Base-by-base conservation (phyloP, 2,113 vertebrate genomes). In the Silurus meridionalis region DNA sequence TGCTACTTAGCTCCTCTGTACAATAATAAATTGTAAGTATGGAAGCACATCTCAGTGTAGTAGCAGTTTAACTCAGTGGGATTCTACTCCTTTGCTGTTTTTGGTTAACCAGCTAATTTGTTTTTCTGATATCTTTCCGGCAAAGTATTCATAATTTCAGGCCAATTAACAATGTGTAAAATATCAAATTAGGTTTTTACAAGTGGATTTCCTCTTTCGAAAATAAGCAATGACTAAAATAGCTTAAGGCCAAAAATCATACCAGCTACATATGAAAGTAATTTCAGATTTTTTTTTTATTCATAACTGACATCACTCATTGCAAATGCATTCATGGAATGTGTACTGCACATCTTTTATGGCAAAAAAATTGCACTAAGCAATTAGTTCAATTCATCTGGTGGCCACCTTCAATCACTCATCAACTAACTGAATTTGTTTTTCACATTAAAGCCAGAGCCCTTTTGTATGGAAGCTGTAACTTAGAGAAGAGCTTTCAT, bases 401-500 rank as follows among this genome's bases (percentile, higher is more conserved):
- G 79, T 66, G 50, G 17, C 50, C 67, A 86, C 15, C 28, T 82
- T 63, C 2, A 82, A 82, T 64, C 80, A 75, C 58, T 74, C 66
- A 53, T 72, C 57, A 63, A 23, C 8, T 75, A 53, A 64, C 86
- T 74, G 64, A 37, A 52, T 48, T 87, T 87, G 74, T 82, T 82
- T 69, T 63, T 63, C 46, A 52, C 60, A 89, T 92, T 83, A 58
- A 85, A 88, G 80, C 90, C 89, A 87, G 86, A 88, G 84, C 75
- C 25, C 86, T 92, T 87, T 88, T 82, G 64, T 90, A 90, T 91
- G 89, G 89, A 93, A 88, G 85, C 74, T 46, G 85, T 87, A 84
- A 88, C 90, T 92, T 90, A 71, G 88, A 92, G 91, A 92, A 89
- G 90, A 9, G 89, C 91, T 95, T 94, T 94, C 94, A 93, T 91